These are phyloP conservation scores for Ophion costatus DNA, from an alignment of 2,888 invertebrate species.

Conservation along the genomic window DNA sequence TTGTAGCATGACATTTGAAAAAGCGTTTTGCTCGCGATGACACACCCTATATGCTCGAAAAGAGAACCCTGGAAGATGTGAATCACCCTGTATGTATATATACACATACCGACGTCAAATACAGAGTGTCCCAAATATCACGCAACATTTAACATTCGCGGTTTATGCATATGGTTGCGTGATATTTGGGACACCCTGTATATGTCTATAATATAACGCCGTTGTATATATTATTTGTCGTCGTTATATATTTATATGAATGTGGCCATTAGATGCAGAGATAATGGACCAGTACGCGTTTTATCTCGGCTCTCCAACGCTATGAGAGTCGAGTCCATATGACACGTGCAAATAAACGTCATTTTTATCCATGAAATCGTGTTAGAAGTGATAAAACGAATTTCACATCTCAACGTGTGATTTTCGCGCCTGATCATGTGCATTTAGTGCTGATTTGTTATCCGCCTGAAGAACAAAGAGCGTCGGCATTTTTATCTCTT, in stretches of 20 bases:
- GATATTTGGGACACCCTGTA: too few species aligned
- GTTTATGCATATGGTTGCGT: too few species aligned
- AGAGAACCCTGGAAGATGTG: too few species aligned
- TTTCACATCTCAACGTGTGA: neutral
- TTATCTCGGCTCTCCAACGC: conserved; percentile 36
- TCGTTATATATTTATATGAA: conserved; percentile 25
- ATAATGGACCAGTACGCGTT: conserved; percentile 14
- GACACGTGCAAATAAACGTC: conserved; percentile 44
- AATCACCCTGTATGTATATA: neutral
- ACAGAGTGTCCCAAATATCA: too few species aligned
- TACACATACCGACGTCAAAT: too few species aligned
- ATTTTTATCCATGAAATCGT: conserved; percentile 53
- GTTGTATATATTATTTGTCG: conserved; percentile 1
- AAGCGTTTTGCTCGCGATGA: too few species aligned
- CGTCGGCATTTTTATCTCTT: neutral
- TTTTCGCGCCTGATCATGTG: neutral
- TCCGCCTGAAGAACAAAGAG: neutral
- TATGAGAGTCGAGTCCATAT: conserved; percentile 14
- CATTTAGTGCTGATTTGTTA: neutral
- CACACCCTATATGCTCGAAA: too few species aligned
- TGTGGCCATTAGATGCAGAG: neutral
- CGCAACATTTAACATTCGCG: too few species aligned
- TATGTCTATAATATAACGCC: neutral
- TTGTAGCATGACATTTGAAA: too few species aligned
- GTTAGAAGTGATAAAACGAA: neutral